Percentiles rank a stretch among this genome's conserved stretches.
These are phyloP conservation scores for Endotricha flammealis DNA, from an alignment of 2,888 invertebrate species.

Conservation along the genomic window DNA sequence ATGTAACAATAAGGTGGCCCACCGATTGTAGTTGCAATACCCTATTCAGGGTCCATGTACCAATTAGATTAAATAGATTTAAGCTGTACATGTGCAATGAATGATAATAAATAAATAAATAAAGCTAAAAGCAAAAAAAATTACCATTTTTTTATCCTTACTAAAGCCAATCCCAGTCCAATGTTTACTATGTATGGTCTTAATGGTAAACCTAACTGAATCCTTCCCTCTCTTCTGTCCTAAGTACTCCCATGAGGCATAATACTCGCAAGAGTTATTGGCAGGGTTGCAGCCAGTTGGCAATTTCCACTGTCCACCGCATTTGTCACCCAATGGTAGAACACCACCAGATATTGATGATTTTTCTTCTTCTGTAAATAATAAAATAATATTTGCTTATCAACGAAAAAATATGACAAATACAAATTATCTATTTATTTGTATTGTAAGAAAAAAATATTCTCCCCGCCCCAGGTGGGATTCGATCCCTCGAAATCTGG, in stretches of 20 bases:
- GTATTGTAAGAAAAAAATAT: too few species aligned
- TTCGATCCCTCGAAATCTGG: too few species aligned
- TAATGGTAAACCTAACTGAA: constrained; percentile 87
- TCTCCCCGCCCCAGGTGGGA: too few species aligned
- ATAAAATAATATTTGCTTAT: constrained; percentile 2
- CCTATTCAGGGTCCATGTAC: too few species aligned
- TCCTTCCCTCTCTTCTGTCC: constrained; percentile 81
- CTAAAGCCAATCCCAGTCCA: constrained; percentile 97
- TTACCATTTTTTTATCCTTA: constrained; percentile 88
- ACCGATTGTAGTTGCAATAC: too few species aligned
- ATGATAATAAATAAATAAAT: too few species aligned
- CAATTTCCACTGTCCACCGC: constrained; percentile 87
- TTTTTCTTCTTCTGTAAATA: constrained; percentile 64
- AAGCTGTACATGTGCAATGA: too few species aligned
- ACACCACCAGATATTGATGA: constrained; percentile 57
- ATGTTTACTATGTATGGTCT: constrained; percentile 85
- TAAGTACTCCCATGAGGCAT: constrained; percentile 87
- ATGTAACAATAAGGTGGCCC: too few species aligned
- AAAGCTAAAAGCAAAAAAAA: not conserved
- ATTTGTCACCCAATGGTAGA: constrained; percentile 68
- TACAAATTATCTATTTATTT: too few species aligned
- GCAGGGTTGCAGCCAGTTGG: constrained; percentile 83
- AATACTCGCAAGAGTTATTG: constrained; percentile 85
- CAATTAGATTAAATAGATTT: too few species aligned
- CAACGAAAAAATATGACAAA: too few species aligned